These are phyloP conservation scores for Clitarchus hookeri DNA, from an alignment of 2,888 invertebrate species.

Conservation along the genomic window DNA sequence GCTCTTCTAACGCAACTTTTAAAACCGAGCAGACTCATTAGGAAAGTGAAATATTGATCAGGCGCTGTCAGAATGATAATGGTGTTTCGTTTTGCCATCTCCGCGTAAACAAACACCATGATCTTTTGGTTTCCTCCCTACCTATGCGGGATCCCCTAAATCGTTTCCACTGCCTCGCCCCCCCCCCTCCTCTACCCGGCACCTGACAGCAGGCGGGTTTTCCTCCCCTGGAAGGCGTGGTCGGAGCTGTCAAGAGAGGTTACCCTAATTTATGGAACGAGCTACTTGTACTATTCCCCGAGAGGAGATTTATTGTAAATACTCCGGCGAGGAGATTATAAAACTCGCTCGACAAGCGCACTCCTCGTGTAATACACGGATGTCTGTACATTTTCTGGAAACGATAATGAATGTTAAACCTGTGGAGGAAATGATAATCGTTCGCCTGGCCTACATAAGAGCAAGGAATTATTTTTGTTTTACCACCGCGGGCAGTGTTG, in stretches of 20 bases:
- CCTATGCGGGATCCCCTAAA: background rate
- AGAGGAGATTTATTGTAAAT: background rate
- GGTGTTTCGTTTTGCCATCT: background rate
- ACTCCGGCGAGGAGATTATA: background rate
- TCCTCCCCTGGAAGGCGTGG: background rate
- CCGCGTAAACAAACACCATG: background rate
- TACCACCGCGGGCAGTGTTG: too few species aligned
- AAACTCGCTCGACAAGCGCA: background rate
- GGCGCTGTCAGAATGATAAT: background rate
- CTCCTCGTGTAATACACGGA: background rate
- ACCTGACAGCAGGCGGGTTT: background rate
- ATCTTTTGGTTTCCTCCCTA: background rate
- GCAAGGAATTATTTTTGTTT: too few species aligned
- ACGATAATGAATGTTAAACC: background rate
- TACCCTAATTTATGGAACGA: slow-evolving; percentile 31
- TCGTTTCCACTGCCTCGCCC: background rate
- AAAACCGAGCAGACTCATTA: too few species aligned
- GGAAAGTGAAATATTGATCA: background rate
- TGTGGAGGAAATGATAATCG: background rate
- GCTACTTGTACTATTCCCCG: slow-evolving; percentile 27
- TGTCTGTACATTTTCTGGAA: background rate
- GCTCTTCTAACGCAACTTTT: too few species aligned
- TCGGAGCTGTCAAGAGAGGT: slow-evolving; percentile 27
- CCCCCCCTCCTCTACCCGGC: background rate
- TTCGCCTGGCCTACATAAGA: too few species aligned